These are phyloP conservation scores for Hydrotaea diabolus DNA, from an alignment of 2,888 invertebrate genomes.

Conservation along the genomic window DNA sequence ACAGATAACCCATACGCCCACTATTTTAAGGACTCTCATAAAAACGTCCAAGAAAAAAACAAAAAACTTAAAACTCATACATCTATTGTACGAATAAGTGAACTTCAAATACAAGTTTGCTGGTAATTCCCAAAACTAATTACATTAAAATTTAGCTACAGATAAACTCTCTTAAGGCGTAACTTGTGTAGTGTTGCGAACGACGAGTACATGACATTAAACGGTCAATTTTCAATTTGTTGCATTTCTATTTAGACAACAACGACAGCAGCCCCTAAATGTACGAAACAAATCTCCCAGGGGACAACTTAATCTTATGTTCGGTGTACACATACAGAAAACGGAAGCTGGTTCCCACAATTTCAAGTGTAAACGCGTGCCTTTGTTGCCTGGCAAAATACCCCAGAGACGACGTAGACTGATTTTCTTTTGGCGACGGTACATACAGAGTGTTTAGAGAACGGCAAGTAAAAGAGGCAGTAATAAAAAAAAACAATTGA, in stretches of 20 bases:
- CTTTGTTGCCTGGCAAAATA: conserved; percentile 37
- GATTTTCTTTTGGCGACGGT: background rate
- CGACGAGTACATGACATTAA: conserved; percentile 73
- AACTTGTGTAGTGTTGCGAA: background rate
- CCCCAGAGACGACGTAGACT: conserved; percentile 53
- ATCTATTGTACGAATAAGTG: background rate
- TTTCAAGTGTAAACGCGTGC: conserved; percentile 66
- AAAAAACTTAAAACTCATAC: no score
- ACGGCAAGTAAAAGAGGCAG: background rate
- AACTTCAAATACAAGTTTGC: background rate
- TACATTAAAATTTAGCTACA: conserved; percentile 63
- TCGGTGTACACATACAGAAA: conserved; percentile 19
- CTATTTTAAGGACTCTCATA: background rate
- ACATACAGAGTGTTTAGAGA: no score
- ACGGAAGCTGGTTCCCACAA: conserved; percentile 62
- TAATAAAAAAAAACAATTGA: conserved; percentile 15
- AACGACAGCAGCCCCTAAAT: background rate
- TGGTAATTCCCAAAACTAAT: conserved; percentile 70
- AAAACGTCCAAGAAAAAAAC: background rate
- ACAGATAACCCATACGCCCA: background rate
- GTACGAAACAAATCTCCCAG: conserved; percentile 46
- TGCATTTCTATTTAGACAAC: conserved; percentile 40
- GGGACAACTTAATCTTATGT: conserved; percentile 62
- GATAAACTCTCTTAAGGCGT: conserved; percentile 2
- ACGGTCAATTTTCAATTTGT: conserved; percentile 78